Percentiles rank a stretch among this genome's conserved stretches.
These are phyloP conservation scores for Ameiurus melas DNA, from an alignment of 2,113 vertebrate genomes.

Conservation along the genomic window DNA sequence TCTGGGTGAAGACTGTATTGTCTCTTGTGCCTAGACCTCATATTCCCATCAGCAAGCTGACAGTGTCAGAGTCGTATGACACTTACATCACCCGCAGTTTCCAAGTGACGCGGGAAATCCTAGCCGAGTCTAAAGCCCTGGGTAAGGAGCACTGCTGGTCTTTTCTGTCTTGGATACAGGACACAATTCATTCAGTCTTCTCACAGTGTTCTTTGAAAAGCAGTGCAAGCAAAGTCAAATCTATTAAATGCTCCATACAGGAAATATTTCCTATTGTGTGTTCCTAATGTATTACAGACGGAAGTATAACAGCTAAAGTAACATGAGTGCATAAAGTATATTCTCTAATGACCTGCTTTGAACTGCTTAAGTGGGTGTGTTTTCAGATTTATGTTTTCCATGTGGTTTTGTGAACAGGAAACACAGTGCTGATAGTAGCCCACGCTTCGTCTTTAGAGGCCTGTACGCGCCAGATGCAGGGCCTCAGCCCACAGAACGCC, in stretches of 20 bases:
- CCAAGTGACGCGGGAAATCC: conserved; percentile 95
- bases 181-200: neutral
- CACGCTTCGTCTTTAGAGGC: conserved; percentile 97
- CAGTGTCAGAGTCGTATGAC: conserved; percentile 90
- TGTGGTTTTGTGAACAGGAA: conserved; percentile 74
- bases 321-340: neutral
- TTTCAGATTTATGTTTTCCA: neutral
- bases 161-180: neutral
- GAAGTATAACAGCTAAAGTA: neutral
- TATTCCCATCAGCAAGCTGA: conserved; percentile 88
- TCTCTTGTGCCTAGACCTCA: conserved; percentile 83
- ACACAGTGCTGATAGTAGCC: conserved; percentile 93
- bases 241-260: neutral
- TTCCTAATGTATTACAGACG: neutral
- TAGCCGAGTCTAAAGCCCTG: conserved; percentile 89
- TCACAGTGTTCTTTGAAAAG: neutral
- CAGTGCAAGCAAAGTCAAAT: neutral
- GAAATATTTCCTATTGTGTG: conserved; percentile 5
- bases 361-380: neutral
- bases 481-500: conserved; percentile 90
- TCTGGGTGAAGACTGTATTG: neutral
- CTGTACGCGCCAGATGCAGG: conserved; percentile 95
- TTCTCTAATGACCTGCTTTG: conserved; percentile 23
- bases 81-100: conserved; percentile 94
- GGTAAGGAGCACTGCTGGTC: conserved; percentile 68